Base-by-base conservation (phyloP, 2,888 invertebrate genomes). In the Hyles lineata region DNA sequence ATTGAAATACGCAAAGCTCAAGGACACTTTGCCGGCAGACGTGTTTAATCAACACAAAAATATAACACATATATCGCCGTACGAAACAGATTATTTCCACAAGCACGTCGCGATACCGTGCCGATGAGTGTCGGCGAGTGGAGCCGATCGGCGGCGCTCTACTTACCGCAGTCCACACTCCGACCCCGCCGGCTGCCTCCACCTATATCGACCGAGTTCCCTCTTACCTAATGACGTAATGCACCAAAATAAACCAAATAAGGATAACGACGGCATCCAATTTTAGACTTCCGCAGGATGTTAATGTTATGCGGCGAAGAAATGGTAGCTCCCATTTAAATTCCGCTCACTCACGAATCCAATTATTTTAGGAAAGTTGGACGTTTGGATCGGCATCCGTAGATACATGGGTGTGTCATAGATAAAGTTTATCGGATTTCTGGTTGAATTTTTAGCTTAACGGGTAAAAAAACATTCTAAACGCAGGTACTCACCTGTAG, bases 181-280 rank as follows among this genome's bases (percentile, higher is more conserved):
- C 78, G 76, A 75, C 78, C 73, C 73, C 73, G 59, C 58, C 76
- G 75, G 52, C 77, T 74, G 80, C 76, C 43, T 50, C 67, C 78
- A 78, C 72, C 76, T 78, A 78, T 76, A 82, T 78, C 82, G 84
- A 85, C 82, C 82, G 82, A 80, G 83, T 82, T 83, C 82, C 86
- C 80, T 81, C 78, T 69, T 81, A 80, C 83, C 84, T 84, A 90
- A 91, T 95, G 94, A 95, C 94, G 95, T 95, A 94, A 95, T 94
- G 90, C 82, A 90, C 93, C 90, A 93, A 94, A 94, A 94, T 94
- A 94, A 92, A 92, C 92, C 89, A 86, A 91, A 87, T 90, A 92
- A 82, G 92, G 92, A 90, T 90, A 90, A 89, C 85, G 81, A 79
- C 79, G 77, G 75, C 59, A 73, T 74, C 74, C 80, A 79, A 85